phyloP scores from a whole-genome alignment of 2,888 invertebrate species.

The Drosophila limbata region DNA sequence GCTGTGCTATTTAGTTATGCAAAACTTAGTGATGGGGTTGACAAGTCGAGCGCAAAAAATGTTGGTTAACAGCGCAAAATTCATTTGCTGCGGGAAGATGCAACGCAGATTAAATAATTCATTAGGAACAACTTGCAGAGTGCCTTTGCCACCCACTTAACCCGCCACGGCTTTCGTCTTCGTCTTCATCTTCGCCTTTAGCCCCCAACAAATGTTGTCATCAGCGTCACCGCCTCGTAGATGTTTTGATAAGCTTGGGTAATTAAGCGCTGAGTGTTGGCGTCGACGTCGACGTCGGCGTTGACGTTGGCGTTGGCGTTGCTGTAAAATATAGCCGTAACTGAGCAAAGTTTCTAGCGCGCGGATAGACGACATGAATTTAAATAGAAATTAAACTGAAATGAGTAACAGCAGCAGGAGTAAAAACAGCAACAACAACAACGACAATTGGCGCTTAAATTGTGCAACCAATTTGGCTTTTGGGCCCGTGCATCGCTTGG shows the following conservation, averaged over 20 bases:
- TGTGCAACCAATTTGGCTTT: constrained; percentile 70
- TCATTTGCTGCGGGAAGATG: constrained; percentile 63
- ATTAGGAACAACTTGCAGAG: constrained; percentile 74
- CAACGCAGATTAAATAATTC: constrained; percentile 77
- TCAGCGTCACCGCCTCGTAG: constrained; percentile 67
- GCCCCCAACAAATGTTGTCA: constrained; percentile 31
- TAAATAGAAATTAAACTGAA: constrained; percentile 80
- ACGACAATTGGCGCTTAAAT: constrained; percentile 57
- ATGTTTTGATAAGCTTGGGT: constrained; percentile 80
- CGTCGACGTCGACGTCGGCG: constrained; percentile 18
- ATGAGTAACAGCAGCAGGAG: constrained; percentile 57
- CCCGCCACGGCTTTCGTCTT: background rate
- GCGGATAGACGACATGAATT: constrained; percentile 74
- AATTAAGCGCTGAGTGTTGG: constrained; percentile 74
- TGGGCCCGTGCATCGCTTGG: constrained; percentile 16
- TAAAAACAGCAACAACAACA: constrained; percentile 15
- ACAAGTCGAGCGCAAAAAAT: constrained; percentile 76
- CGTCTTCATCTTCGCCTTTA: background rate
- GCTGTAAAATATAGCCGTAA: constrained; percentile 63
- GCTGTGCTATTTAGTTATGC: constrained; percentile 1
- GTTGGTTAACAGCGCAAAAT: constrained; percentile 63
- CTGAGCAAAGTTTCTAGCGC: constrained; percentile 60
- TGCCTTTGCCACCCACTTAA: constrained; percentile 23
- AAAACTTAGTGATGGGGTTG: constrained; percentile 59
- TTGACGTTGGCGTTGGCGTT: constrained; percentile 22